These are phyloP conservation scores for Hylaeus volcanicus DNA, from an alignment of 1,140 invertebrate species.

Conservation along the genomic window DNA sequence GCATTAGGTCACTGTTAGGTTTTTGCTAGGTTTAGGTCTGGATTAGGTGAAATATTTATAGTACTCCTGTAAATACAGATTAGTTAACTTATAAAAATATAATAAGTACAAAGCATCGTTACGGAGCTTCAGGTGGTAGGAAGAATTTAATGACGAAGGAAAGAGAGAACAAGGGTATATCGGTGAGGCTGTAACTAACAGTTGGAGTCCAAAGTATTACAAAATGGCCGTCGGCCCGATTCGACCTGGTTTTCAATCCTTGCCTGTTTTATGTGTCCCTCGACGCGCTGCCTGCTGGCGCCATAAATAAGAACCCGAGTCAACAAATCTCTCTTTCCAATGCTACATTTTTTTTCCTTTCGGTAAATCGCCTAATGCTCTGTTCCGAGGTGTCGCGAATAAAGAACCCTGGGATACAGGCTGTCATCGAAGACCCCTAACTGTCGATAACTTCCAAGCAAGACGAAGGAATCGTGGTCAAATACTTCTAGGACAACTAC, in stretches of 20 bases:
- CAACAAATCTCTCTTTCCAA: conserved; percentile 41
- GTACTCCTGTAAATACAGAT: no score
- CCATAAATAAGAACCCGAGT: conserved; percentile 70
- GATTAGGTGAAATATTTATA: no score
- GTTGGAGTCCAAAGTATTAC: conserved; percentile 50
- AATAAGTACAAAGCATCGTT: no score
- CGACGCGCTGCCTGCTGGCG: conserved; percentile 52
- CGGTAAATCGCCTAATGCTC: conserved; percentile 5
- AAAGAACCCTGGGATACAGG: background rate
- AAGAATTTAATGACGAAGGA: no score
- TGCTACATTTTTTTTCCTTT: conserved; percentile 31
- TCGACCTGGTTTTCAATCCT: conserved; percentile 70
- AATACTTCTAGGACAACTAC: no score
- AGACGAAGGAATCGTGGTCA: no score
- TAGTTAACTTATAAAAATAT: no score
- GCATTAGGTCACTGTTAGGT: no score
- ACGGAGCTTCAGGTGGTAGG: no score
- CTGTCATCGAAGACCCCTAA: no score
- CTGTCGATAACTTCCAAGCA: no score
- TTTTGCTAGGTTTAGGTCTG: no score
- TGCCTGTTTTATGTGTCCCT: conserved; percentile 68
- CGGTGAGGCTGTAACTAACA: conserved; percentile 39
- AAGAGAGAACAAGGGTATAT: background rate
- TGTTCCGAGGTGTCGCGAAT: background rate
- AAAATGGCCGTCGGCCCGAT: conserved; percentile 55